Evolutionary conservation across 2,888 invertebrate species (phyloP), one percentile per base, ranked within the genome.

Genomic region (Epsilonema sp.): DNA sequence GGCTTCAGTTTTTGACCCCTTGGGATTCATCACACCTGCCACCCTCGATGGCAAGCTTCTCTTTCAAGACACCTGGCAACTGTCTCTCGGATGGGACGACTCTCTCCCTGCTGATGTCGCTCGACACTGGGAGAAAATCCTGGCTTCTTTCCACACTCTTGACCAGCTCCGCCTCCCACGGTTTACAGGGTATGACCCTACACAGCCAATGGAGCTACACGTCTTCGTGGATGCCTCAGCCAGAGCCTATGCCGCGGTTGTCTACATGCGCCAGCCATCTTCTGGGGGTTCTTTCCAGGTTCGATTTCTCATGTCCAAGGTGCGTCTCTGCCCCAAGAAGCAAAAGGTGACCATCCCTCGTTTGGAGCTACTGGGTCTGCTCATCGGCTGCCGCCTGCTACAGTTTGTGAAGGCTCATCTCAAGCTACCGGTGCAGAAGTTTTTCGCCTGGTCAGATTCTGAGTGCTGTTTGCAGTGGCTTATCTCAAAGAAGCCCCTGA

Each of bases 21-120:
- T 53, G 20, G 57, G 55, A 8, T 42, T 54, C 4, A 16, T 52
- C 20, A 45, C 37, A 1, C 51, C 49, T 19, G 49, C 51, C 24
- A 49, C 25, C 13, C 47, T 52, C 31, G 21, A 39, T 4, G 46
- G 48, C 0, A 61, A 57, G 42, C 50, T 54, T 2, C 24, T 60
- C 5, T 43, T 61, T 26, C 58, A 60, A 49, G 25, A 50, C 16
- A 24, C 57, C 2, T 61, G 59, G 56, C 44, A 47, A n/a, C 25
- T 41, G 16, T 44, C 52, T 2, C 5, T 52, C 3, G 49, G 41
- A 2, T 58, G 58, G 57, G 58, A 60, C 52, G 52, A 52, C 8
- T 31, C 38, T 2, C 38, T 56, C 22, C 49, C 54, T 19, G 39
- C 31, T 20, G 39, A 36, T 13, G 26, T 52, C 8, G 22, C 13